Evolutionary conservation across 2,113 vertebrate species (phyloP), one percentile per base, ranked within the genome.

Genomic region (Eulemur macaco): DNA sequence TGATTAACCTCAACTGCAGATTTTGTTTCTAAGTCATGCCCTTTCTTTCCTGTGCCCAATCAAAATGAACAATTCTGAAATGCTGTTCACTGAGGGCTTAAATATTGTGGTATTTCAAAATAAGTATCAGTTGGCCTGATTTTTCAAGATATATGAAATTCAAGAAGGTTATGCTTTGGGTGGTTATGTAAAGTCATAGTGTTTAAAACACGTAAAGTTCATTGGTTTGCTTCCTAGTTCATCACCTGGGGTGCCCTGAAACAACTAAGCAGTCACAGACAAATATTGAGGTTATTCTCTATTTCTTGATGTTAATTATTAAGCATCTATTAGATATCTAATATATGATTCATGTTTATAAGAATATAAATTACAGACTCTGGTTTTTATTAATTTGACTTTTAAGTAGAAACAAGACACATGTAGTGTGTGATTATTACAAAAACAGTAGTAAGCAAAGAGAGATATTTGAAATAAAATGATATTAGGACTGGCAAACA

Each of bases 51-150:
- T 77, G 29, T 68, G 31, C 15, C 83, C 45, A 69, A 81, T 90
- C 83, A 90, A 92, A 95, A 82, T 42, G 66, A 92, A 73, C 78
- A 93, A 89, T 95, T 96, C 58, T 86, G 68, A 95, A 95, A 77
- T 89, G 71, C 56, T 89, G 13, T 82, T 86, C 71, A 90, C 64
- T 42, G 18, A 74, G 5, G 56, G n/a, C 54, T 96, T 97, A 84
- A 93, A 77, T 60, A 85, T 52, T 93, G 8, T 71, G 45, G 42
- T 84, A 86, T 93, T 96, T 96, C 60, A 96, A 97, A 97, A 71
- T 89, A 97, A 97, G 89, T 93, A 96, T 83, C 42, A 37, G 68
- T 91, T 97, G 94, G 58, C 97, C 80, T 97, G 74, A 89, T 93
- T 97, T 96, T 94, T 95, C 45, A 73, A 88, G 68, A 58, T 82